phyloP scores from a whole-genome alignment of 2,888 invertebrate genomes.

The Gisinianus flammeolus region DNA sequence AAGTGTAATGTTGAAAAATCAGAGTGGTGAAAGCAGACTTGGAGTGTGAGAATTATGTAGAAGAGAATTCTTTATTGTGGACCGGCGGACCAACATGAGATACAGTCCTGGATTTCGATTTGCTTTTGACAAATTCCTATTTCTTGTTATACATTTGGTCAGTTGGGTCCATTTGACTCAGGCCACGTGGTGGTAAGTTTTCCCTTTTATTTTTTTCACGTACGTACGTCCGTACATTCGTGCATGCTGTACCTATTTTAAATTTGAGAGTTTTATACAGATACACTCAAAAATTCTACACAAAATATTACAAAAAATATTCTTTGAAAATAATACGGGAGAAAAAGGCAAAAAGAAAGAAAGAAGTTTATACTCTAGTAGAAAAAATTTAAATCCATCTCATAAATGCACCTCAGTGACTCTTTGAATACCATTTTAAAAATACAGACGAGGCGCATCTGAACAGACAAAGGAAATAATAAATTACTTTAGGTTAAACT shows the following conservation, averaged over 20 bases:
- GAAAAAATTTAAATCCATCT: constrained; percentile 22
- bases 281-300: background rate
- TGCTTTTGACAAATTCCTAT: constrained; percentile 35
- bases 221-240: background rate
- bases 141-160: constrained; percentile 54
- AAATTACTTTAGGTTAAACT: constrained; percentile 33
- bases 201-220: background rate
- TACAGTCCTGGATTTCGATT: constrained; percentile 24
- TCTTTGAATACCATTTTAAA: background rate
- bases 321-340: background rate
- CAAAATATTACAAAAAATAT: background rate
- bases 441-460: background rate
- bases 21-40: background rate
- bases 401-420: constrained; percentile 27
- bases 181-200: constrained; percentile 56
- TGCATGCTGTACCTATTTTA: too few species aligned
- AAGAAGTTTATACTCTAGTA: background rate
- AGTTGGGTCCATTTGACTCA: constrained; percentile 45
- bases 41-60: constrained; percentile 25
- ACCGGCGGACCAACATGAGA: constrained; percentile 34
- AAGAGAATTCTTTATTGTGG: background rate
- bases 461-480: constrained; percentile 40
- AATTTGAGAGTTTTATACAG: too few species aligned
- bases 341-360: background rate
- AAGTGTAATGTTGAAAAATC: too few species aligned